These are phyloP conservation scores for Fistularia tabacaria DNA, from an alignment of 2,797 vertebrate genomes.

Conservation along the genomic window DNA sequence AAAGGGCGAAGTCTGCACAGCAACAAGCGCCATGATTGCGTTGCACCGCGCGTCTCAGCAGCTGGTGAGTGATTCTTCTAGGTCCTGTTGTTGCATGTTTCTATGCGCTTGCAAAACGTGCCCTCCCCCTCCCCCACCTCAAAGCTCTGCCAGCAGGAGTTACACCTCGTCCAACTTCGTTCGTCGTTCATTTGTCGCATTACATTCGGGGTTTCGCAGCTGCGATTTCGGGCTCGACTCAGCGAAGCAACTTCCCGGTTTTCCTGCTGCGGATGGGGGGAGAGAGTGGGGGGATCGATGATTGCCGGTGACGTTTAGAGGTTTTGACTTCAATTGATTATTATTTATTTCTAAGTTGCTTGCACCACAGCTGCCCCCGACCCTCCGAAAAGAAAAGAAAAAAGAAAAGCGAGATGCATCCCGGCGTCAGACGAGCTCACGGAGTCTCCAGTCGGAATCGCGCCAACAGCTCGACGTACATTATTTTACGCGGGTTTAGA, in stretches of 20 bases:
- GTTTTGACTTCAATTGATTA: not conserved
- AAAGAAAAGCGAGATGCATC: too few relatives aligned
- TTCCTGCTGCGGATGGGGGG: not conserved
- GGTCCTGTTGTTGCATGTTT: slow-evolving; percentile 79
- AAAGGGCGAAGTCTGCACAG: slow-evolving; percentile 81
- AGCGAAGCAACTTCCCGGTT: slow-evolving; percentile 25
- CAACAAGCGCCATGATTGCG: slow-evolving; percentile 82
- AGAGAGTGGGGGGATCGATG: too few relatives aligned
- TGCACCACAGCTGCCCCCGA: not conserved
- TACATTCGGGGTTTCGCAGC: slow-evolving; percentile 21
- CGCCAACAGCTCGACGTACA: too few relatives aligned
- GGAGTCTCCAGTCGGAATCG: too few relatives aligned
- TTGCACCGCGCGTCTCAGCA: slow-evolving; percentile 71
- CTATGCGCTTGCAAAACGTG: slow-evolving; percentile 74
- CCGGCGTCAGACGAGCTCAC: too few relatives aligned
- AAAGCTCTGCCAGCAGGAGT: slow-evolving; percentile 59
- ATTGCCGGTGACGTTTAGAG: too few relatives aligned
- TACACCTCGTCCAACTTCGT: slow-evolving; percentile 21
- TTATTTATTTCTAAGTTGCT: not conserved
- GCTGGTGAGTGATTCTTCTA: slow-evolving; percentile 78
- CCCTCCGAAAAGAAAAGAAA: slow-evolving; percentile 1
- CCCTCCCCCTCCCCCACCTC: slow-evolving; percentile 56
- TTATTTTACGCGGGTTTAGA: too few relatives aligned
- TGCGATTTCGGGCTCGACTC: slow-evolving; percentile 12
- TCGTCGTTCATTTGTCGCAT: slow-evolving; percentile 42